phyloP scores from a whole-genome alignment of 2,797 vertebrate genomes.

The Phalanger gymnotis region DNA sequence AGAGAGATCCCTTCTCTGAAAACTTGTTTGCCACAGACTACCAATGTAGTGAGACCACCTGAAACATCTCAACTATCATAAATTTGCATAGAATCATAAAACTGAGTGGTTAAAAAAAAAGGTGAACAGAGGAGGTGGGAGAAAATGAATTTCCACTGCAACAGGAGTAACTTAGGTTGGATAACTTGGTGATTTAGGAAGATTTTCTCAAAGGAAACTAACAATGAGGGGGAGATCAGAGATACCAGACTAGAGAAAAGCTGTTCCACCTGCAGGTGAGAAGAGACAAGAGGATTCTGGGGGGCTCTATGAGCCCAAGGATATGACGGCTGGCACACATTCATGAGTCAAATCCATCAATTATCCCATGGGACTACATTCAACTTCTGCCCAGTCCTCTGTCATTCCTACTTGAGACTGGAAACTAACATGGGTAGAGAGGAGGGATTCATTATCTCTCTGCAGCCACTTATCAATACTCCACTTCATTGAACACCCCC shows the following conservation, averaged over 20 bases:
- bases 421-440: neutral
- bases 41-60: neutral
- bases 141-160: constrained; percentile 18
- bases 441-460: neutral
- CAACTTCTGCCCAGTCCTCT: neutral
- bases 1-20: constrained; percentile 12
- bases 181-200: neutral
- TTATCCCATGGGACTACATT: neutral
- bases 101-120: constrained; percentile 23
- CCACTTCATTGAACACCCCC: constrained; percentile 15
- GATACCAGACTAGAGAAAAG: constrained; percentile 2
- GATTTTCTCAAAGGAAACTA: constrained; percentile 29
- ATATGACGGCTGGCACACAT: neutral
- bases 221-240: constrained; percentile 14
- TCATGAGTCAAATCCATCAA: neutral
- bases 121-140: neutral
- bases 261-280: neutral
- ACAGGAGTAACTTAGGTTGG: neutral
- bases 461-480: neutral
- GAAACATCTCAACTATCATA: constrained; percentile 29
- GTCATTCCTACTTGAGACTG: neutral
- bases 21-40: constrained; percentile 5
- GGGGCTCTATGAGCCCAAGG: neutral
- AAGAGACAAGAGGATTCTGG: neutral
- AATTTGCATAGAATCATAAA: constrained; percentile 37